Percentiles rank a stretch among this genome's conserved stretches.
Conservation (phyloP, 2,888 invertebrate species). For the Liopterus haemorrhoidalis region DNA sequence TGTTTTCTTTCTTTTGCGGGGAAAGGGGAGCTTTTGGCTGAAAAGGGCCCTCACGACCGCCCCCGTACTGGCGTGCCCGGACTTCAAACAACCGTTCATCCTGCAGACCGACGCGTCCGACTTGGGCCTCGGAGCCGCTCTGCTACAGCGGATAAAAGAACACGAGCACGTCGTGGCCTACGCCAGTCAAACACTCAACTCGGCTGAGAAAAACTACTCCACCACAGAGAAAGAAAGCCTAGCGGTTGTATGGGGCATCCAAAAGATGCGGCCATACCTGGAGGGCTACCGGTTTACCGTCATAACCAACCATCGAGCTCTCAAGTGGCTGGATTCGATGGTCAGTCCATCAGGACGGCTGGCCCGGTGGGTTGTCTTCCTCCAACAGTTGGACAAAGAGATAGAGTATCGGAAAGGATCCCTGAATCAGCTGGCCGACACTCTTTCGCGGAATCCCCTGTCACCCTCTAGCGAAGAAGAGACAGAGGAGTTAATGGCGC, state of each 20-base stretch:
- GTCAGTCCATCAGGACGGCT: conserved; percentile 30
- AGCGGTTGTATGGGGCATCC: conserved; percentile 23
- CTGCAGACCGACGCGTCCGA: conserved; percentile 21
- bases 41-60: conserved; percentile 20
- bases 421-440: conserved; percentile 21
- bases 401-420: conserved; percentile 27
- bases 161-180: conserved; percentile 21
- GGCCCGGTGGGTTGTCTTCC: conserved; percentile 29
- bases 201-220: conserved; percentile 22
- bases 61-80: conserved; percentile 26
- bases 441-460: conserved; percentile 13
- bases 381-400: conserved; percentile 29
- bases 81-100: conserved; percentile 27
- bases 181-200: conserved; percentile 16
- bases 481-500: neutral
- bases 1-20: too few relatives aligned
- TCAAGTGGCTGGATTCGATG: conserved; percentile 27
- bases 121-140: conserved; percentile 19
- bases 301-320: conserved; percentile 32
- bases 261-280: conserved; percentile 29
- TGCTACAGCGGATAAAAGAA: conserved; percentile 14
- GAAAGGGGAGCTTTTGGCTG: too few relatives aligned
- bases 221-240: conserved; percentile 22
- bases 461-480: too few relatives aligned
- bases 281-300: conserved; percentile 35